Conservation (phyloP, 2,113 vertebrate genomes). For the Vidua chalybeata region DNA sequence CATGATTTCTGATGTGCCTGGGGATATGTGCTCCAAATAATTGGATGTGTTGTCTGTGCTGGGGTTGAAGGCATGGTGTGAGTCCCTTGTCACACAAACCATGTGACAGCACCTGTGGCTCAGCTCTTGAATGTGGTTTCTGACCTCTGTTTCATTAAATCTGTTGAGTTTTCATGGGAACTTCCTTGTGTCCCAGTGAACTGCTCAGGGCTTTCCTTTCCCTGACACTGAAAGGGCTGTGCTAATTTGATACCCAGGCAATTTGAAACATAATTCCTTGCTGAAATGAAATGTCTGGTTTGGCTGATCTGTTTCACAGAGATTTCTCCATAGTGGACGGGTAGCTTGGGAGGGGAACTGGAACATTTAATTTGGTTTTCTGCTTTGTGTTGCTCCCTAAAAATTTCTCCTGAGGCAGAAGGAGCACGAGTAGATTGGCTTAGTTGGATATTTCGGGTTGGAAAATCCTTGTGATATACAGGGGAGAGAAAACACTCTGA, state of each 20-base stretch:
- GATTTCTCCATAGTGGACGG: background rate
- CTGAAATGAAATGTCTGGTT: background rate
- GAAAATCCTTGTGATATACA: background rate
- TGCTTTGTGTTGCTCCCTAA: background rate
- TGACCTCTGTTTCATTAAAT: background rate
- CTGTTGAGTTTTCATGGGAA: background rate
- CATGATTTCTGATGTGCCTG: background rate
- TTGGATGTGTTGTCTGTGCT: background rate
- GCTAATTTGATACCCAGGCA: background rate
- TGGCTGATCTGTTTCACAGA: background rate
- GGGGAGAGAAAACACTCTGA: background rate
- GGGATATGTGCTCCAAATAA: background rate
- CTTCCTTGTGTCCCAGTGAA: background rate
- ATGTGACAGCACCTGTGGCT: fast-evolving
- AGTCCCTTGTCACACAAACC: background rate
- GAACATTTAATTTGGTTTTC: background rate
- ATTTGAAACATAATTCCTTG: background rate
- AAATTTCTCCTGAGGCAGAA: background rate
- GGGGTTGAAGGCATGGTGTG: background rate
- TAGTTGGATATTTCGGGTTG: background rate
- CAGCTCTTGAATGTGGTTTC: background rate
- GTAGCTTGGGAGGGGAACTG: background rate
- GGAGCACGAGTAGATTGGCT: background rate
- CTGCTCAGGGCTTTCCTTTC: background rate
- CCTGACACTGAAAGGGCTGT: background rate